Conservation (phyloP, 2,113 vertebrate genomes). For the Heterocephalus glaber region DNA sequence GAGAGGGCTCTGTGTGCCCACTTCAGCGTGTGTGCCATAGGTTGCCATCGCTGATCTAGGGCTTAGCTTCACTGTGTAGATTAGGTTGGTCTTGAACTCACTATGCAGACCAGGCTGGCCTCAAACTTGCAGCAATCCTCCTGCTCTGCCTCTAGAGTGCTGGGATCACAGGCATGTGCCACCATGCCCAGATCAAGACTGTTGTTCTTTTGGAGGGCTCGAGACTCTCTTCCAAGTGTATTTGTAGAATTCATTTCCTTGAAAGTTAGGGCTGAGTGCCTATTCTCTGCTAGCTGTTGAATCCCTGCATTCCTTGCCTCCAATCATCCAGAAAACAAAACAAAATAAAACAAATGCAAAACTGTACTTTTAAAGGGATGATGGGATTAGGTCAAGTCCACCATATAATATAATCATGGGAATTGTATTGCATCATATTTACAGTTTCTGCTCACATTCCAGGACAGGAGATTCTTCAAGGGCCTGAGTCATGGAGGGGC, state of each 20-base stretch:
- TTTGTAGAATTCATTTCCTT: neutral
- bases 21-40: neutral
- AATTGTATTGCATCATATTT: neutral
- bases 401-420: neutral
- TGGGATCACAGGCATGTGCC: neutral
- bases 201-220: neutral
- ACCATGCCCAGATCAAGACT: neutral
- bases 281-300: neutral
- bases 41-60: neutral
- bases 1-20: neutral
- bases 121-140: neutral
- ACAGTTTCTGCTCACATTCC: neutral
- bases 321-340: neutral
- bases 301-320: neutral
- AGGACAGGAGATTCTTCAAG: neutral
- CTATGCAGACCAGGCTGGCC: neutral
- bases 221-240: neutral
- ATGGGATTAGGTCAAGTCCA: neutral
- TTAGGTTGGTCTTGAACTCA: neutral
- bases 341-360: neutral
- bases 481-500: rapidly evolving
- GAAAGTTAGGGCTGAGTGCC: neutral
- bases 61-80: neutral
- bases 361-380: neutral
- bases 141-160: neutral